These are phyloP conservation scores for Cyrtorhinus lividipennis DNA, from an alignment of 1,140 invertebrate genomes.

Conservation along the genomic window DNA sequence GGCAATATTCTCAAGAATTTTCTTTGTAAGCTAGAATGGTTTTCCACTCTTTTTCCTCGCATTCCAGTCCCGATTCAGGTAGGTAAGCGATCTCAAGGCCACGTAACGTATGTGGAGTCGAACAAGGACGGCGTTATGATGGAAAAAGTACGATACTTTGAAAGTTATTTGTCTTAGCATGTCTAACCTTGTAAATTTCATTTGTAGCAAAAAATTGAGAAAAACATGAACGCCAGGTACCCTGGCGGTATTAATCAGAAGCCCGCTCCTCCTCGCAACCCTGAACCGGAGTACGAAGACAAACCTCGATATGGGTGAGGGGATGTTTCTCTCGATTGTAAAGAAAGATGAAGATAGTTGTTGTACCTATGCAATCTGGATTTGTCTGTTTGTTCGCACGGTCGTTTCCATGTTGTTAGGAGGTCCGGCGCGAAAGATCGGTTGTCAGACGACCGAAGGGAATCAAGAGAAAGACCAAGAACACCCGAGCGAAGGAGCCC, in stretches of 20 bases:
- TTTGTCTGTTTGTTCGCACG: too few species aligned
- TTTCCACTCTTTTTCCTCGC: conserved; percentile 92
- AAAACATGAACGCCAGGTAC: conserved; percentile 13
- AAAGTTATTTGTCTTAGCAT: too few species aligned
- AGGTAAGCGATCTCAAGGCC: conserved; percentile 18
- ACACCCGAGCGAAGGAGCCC: background rate
- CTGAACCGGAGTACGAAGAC: background rate
- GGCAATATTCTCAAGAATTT: conserved; percentile 88
- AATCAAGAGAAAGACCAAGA: background rate
- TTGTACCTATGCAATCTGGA: too few species aligned
- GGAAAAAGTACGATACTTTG: too few species aligned
- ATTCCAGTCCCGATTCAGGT: conserved; percentile 99
- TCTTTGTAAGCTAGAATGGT: conserved; percentile 94
- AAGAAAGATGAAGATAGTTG: too few species aligned
- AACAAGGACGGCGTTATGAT: too few species aligned
- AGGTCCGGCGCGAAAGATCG: background rate
- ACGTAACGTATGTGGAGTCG: background rate
- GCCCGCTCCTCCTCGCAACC: background rate
- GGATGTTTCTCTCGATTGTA: too few species aligned
- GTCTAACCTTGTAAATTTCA: too few species aligned
- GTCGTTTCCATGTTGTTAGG: too few species aligned
- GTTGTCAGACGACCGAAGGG: background rate
- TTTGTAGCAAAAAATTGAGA: conserved; percentile 20
- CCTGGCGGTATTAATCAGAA: conserved; percentile 9
- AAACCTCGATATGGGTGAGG: background rate